Evolutionary conservation across 2,888 invertebrate genomes (phyloP).

Genomic region (Imbricaverruca yamaguchii): DNA sequence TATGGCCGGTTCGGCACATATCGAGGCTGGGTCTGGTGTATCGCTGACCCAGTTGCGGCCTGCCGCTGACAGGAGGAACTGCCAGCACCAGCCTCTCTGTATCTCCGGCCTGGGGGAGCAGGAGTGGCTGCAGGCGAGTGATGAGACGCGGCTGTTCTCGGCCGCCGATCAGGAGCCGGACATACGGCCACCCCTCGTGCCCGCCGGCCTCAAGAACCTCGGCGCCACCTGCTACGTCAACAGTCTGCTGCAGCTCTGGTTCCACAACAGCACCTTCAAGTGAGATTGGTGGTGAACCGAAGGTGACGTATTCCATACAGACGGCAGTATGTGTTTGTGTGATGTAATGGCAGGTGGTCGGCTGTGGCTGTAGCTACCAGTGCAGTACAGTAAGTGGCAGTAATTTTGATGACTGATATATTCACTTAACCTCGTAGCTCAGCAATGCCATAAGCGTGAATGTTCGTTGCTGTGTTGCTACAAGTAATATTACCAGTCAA

Average conservation of each 20-base stretch:
- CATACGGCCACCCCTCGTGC: slow-evolving; percentile 45
- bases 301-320: too few species aligned
- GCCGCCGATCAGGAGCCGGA: slow-evolving; percentile 36
- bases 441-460: too few species aligned
- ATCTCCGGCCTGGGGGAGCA: slow-evolving; percentile 52
- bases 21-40: too few species aligned
- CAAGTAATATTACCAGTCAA: too few species aligned
- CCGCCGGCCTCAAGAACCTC: slow-evolving; percentile 54
- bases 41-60: not conserved
- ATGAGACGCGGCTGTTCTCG: slow-evolving; percentile 40
- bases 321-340: too few species aligned
- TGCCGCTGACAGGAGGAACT: slow-evolving; percentile 46
- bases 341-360: too few species aligned
- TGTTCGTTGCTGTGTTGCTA: too few species aligned
- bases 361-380: too few species aligned
- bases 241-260: slow-evolving; percentile 56
- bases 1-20: too few species aligned
- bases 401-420: too few species aligned
- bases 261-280: slow-evolving; percentile 52
- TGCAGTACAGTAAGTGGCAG: too few species aligned
- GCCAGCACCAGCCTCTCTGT: slow-evolving; percentile 53
- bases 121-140: slow-evolving; percentile 48
- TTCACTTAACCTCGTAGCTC: too few species aligned
- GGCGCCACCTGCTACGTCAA: slow-evolving; percentile 60
- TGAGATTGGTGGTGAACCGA: not conserved